Evolutionary conservation across 2,797 vertebrate genomes (phyloP).

Genomic region (Gastrophryne carolinensis): DNA sequence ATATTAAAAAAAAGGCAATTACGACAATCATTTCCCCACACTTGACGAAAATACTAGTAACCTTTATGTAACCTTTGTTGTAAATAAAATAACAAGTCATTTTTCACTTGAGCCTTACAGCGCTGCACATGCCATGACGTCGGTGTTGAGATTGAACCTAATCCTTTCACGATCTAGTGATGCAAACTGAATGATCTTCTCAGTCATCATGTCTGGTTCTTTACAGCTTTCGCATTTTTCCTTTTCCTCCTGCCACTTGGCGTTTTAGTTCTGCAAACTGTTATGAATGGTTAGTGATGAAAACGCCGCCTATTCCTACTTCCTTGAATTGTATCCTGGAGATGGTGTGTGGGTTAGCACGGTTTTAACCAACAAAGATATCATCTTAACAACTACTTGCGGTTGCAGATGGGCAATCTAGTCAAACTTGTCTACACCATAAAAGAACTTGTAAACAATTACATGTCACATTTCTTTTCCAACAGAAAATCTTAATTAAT

Average conservation of each 20-base stretch:
- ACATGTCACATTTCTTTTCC: too few relatives aligned
- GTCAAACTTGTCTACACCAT: neutral
- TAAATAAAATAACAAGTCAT: neutral
- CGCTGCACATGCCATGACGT: neutral
- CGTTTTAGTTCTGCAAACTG: neutral
- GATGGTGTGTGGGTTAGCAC: neutral
- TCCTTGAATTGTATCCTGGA: constrained; percentile 40
- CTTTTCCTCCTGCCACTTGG: constrained; percentile 24
- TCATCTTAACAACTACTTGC: neutral
- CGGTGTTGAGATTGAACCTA: constrained; percentile 25
- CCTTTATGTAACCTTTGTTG: neutral
- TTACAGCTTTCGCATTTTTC: constrained; percentile 18
- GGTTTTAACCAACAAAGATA: neutral
- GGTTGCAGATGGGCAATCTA: neutral
- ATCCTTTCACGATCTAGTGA: neutral
- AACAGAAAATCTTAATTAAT: too few relatives aligned
- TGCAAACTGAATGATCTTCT: constrained; percentile 20
- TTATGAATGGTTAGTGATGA: constrained; percentile 50
- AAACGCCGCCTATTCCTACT: constrained; percentile 28
- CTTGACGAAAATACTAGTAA: neutral
- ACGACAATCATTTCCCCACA: too few relatives aligned
- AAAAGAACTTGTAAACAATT: neutral
- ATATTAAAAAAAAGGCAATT: too few relatives aligned
- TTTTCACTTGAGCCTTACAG: neutral
- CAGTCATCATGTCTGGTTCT: constrained; percentile 17